Percentiles rank a stretch among this genome's conserved stretches.
These are phyloP conservation scores for Halcyon leucocephala DNA, from an alignment of 2,797 vertebrate species.

Conservation along the genomic window DNA sequence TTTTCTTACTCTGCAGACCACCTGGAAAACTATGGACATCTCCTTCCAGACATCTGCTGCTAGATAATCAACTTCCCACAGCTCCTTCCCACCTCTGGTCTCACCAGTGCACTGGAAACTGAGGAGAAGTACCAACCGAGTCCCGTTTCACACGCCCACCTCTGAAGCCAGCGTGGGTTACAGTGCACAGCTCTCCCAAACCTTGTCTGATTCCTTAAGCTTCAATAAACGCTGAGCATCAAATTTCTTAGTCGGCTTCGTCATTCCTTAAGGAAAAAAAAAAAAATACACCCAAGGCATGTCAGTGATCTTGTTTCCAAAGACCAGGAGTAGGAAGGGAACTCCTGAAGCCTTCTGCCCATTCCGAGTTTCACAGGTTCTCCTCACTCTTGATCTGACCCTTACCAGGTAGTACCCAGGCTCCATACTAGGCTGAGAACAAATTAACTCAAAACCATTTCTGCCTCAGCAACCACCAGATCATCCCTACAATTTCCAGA, in stretches of 20 bases:
- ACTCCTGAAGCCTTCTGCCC: not conserved
- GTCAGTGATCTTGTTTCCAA: not conserved
- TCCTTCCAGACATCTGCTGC: not conserved
- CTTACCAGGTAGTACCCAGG: not conserved
- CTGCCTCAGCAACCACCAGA: not conserved
- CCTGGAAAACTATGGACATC: not conserved
- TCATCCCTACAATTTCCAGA: not conserved
- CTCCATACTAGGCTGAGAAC: not conserved
- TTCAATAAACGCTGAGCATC: not conserved
- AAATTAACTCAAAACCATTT: not conserved
- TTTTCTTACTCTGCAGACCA: slow-evolving; percentile 9
- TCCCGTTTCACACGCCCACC: not conserved
- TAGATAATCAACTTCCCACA: not conserved
- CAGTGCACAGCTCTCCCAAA: not conserved
- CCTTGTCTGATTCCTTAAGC: not conserved
- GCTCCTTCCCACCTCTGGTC: not conserved
- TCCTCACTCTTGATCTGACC: not conserved
- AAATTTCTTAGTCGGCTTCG: not conserved
- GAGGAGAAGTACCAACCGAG: not conserved
- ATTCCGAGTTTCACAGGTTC: not conserved
- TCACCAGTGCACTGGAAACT: not conserved
- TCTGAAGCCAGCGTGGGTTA: not conserved
- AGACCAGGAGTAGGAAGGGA: not conserved
- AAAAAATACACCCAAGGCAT: not conserved
- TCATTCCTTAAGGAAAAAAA: not conserved